phyloP scores from a whole-genome alignment of 1,140 invertebrate species.

The Drosophila mayri region DNA sequence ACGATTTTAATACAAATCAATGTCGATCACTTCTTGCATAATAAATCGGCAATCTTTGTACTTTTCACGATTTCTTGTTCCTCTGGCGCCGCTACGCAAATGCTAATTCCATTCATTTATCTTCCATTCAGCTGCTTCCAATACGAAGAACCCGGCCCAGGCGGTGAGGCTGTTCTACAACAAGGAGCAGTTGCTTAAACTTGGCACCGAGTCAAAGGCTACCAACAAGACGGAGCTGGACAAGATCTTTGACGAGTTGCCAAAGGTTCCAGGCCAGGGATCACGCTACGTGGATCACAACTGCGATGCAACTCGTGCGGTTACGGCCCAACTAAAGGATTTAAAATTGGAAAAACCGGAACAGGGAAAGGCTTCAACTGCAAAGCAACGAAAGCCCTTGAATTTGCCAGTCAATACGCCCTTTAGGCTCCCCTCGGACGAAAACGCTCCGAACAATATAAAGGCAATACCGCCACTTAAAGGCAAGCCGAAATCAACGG shows the following conservation, averaged over 20 bases:
- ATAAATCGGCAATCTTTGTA: conserved; percentile 22
- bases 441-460: background rate
- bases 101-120: background rate
- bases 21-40: background rate
- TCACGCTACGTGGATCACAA: conserved; percentile 27
- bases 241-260: conserved; percentile 60
- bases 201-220: conserved; percentile 6
- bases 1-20: background rate
- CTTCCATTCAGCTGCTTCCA: conserved; percentile 23
- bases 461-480: background rate
- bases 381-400: background rate
- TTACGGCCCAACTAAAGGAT: conserved; percentile 34
- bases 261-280: conserved; percentile 40
- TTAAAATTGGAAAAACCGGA: conserved; percentile 21
- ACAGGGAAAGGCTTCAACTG: background rate
- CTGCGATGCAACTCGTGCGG: conserved; percentile 27
- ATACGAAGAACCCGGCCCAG: conserved; percentile 8
- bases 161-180: conserved; percentile 41
- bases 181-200: conserved; percentile 50
- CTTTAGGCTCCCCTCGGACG: background rate
- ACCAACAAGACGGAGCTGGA: conserved; percentile 48
- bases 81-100: conserved; percentile 2
- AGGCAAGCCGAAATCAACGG: background rate
- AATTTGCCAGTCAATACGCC: background rate
- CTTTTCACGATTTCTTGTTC: conserved; percentile 29